A percentile compares a stretch with the other conserved stretches of the same genome.
Evolutionary conservation across 2,888 invertebrate genomes (phyloP).

Genomic region (Drosophila fulvimacula): DNA sequence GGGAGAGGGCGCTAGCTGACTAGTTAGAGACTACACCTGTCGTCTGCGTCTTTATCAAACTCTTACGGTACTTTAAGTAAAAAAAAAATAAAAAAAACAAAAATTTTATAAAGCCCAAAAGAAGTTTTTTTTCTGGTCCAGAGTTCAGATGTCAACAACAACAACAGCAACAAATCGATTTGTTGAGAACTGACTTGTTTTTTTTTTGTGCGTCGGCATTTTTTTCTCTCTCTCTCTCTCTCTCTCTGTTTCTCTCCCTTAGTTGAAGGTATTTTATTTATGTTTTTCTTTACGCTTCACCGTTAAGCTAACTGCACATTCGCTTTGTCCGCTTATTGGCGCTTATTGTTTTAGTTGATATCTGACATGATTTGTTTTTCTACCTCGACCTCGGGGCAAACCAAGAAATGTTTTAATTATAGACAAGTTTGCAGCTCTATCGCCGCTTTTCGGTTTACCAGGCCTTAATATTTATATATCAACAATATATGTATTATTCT

Average conservation of each 20-base stretch:
- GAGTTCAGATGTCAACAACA: slow-evolving; percentile 70
- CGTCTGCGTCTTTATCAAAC: slow-evolving; percentile 53
- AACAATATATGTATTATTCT: not conserved
- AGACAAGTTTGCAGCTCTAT: not conserved
- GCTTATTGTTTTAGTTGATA: slow-evolving; percentile 75
- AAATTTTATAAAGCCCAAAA: slow-evolving; percentile 21
- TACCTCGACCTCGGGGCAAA: slow-evolving; percentile 9
- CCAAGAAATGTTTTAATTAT: slow-evolving; percentile 60
- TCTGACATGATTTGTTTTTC: slow-evolving; percentile 70
- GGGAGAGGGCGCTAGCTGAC: slow-evolving; percentile 1
- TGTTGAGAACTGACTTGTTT: slow-evolving; percentile 16
- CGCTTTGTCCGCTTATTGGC: slow-evolving; percentile 74
- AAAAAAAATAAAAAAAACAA: slow-evolving; percentile 5
- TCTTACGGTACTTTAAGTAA: slow-evolving; percentile 66
- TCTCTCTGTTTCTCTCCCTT: slow-evolving; percentile 12
- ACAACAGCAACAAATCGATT: slow-evolving; percentile 36
- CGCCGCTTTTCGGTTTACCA: slow-evolving; percentile 35
- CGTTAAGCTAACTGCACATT: slow-evolving; percentile 81
- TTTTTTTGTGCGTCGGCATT: slow-evolving; percentile 37
- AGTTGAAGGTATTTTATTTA: slow-evolving; percentile 63
- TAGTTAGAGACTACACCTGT: slow-evolving; percentile 29
- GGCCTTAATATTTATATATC: slow-evolving; percentile 18
- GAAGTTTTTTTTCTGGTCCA: slow-evolving; percentile 43
- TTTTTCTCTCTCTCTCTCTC: slow-evolving; percentile 13
- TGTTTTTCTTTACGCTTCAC: slow-evolving; percentile 74